These are phyloP conservation scores for Petrocephalus sullivani DNA, from an alignment of 2,797 vertebrate species.

Conservation along the genomic window DNA sequence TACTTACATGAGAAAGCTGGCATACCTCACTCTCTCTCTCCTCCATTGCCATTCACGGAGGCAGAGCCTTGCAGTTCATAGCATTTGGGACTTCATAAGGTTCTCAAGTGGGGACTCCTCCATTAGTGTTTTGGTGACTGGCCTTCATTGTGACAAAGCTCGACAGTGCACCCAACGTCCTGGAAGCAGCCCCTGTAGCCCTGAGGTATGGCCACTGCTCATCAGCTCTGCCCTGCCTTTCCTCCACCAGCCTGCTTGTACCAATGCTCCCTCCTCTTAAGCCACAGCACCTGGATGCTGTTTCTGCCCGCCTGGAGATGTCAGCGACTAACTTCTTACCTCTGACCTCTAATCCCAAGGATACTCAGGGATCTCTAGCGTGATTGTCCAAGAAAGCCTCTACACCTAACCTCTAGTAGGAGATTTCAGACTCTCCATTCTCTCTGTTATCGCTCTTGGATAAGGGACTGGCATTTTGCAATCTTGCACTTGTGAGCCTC, in stretches of 20 bases:
- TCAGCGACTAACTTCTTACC: neutral
- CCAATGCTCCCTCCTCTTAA: neutral
- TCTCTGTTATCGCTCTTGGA: neutral
- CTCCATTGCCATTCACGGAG: neutral
- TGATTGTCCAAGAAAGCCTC: neutral
- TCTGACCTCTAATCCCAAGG: neutral
- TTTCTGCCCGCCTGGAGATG: neutral
- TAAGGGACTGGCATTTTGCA: neutral
- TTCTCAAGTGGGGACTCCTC: neutral
- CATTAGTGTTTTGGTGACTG: neutral
- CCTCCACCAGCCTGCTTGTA: neutral
- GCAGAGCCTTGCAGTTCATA: neutral
- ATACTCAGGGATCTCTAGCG: neutral
- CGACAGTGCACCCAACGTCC: neutral
- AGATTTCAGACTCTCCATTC: neutral
- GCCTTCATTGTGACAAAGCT: neutral
- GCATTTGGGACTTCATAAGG: neutral
- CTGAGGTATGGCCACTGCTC: neutral
- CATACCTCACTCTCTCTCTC: neutral
- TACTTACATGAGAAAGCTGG: neutral
- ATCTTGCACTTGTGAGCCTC: too few relatives aligned
- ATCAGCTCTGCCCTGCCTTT: neutral
- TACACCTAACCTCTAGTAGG: neutral
- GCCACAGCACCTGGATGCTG: neutral
- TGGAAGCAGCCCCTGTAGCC: neutral